Conservation (phyloP, 2,797 vertebrate genomes). For the Sciurus vulgaris region DNA sequence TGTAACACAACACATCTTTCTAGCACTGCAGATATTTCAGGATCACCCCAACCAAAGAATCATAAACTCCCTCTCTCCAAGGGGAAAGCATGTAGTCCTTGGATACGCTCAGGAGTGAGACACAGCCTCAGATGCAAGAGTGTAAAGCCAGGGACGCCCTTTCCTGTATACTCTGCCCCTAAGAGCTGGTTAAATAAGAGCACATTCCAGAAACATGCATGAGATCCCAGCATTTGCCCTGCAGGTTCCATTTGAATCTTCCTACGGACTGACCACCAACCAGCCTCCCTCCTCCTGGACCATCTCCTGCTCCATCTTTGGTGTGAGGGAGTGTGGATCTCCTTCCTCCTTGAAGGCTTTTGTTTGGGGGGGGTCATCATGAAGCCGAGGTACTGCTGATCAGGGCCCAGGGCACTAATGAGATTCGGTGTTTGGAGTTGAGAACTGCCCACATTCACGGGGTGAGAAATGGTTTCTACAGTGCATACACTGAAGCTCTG, state of each 20-base stretch:
- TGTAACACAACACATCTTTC: neutral
- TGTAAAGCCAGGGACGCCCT: neutral
- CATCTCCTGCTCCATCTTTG: neutral
- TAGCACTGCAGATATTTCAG: neutral
- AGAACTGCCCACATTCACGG: neutral
- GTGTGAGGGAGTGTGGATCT: neutral
- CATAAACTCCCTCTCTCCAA: neutral
- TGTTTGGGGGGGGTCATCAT: neutral
- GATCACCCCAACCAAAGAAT: neutral
- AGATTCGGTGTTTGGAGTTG: neutral
- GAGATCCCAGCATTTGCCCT: too few species aligned
- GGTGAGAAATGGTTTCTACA: slow-evolving; percentile 71
- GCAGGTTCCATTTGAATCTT: neutral
- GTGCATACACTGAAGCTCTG: slow-evolving; percentile 48
- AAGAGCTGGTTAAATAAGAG: too few species aligned
- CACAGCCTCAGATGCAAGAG: neutral
- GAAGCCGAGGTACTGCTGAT: neutral
- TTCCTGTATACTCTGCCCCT: neutral
- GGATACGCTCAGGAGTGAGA: neutral
- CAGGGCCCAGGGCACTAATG: neutral
- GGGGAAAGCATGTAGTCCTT: neutral
- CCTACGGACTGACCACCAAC: accelerated
- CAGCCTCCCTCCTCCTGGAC: neutral
- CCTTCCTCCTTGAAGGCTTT: neutral
- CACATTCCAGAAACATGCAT: neutral